Evolutionary conservation across 2,797 vertebrate species (phyloP).

Genomic region (Pelobates cultripes): DNA sequence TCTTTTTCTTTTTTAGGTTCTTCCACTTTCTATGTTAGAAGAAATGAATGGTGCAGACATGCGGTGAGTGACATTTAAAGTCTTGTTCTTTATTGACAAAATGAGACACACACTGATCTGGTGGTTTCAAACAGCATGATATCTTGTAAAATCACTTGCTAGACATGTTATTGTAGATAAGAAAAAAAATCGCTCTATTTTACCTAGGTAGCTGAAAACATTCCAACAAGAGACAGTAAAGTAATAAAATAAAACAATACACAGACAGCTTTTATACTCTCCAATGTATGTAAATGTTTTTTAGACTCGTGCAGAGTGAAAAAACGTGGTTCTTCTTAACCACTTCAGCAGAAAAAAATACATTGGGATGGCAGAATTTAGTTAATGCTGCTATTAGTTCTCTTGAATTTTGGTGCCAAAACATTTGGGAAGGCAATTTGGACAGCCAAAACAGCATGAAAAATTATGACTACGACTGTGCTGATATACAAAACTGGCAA

Average conservation of each 20-base stretch:
- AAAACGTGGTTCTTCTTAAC: too few relatives aligned
- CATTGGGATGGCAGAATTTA: too few relatives aligned
- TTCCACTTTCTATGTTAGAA: not conserved
- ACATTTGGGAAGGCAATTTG: too few relatives aligned
- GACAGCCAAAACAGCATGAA: too few relatives aligned
- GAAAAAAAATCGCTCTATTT: not conserved
- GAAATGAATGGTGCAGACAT: slow-evolving; percentile 17
- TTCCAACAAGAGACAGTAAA: not conserved
- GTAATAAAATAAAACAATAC: not conserved
- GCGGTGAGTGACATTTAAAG: slow-evolving; percentile 34
- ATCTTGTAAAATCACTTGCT: slow-evolving; percentile 9
- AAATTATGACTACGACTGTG: too few relatives aligned
- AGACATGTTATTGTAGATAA: not conserved
- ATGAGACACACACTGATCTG: slow-evolving; percentile 9
- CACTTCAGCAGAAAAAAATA: too few relatives aligned
- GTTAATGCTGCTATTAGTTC: too few relatives aligned
- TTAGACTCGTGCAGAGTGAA: too few relatives aligned
- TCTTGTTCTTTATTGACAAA: slow-evolving; percentile 27
- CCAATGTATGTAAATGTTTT: not conserved
- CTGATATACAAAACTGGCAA: too few relatives aligned
- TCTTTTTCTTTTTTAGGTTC: slow-evolving; percentile 6
- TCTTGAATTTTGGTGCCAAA: too few relatives aligned
- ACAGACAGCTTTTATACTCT: not conserved
- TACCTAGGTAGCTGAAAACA: not conserved
- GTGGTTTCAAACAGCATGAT: not conserved